Evolutionary conservation across 2,888 invertebrate species (phyloP), one percentile per base, ranked within the genome.

Genomic region (Tiliacea aurago): DNA sequence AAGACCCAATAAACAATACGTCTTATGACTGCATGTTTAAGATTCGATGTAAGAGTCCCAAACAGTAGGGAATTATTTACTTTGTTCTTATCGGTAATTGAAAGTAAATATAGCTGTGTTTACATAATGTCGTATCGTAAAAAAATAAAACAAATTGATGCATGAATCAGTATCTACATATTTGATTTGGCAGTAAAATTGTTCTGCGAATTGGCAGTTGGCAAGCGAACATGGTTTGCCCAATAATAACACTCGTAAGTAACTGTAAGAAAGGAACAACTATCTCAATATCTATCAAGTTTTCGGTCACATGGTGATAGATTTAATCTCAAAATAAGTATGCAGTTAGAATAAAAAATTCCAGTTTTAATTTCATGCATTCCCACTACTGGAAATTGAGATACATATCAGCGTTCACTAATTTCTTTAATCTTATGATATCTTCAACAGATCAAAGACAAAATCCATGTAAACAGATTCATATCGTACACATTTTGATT

Each of bases 361-460:
- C 63, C 64, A 69, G 68, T 70, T 79, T 73, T 58, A 53, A 70
- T 72, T 84, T 67, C 70, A 80, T 72, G 74, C 67, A 68, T 79
- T 81, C 64, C 73, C 55, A 75, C 67, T 74, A 67, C 66, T 68
- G 53, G 66, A 76, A 63, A 68, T 53, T 33, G 23, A 84, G 80
- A 86, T 84, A 68, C 66, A 69, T 80, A 86, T 85, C 82, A 73
- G 43, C n/a, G n/a, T 41, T 45, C 62, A 76, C 66, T 67, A 83
- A 83, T 78, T 79, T 75, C 51, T 61, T 77, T 74, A 73, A 76
- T 61, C 76, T 67, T 28, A 65, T 72, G 49, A 81, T n/a, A n/a
- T 81, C 67, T 63, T 28, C 28, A 28, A 59, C 53, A 66, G 56
- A 84, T 75, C 61, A 84, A 80, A 74, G 51, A 70, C 47, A 62